Base-by-base conservation (phyloP, 2,113 vertebrate genomes). In the Apus apus region DNA sequence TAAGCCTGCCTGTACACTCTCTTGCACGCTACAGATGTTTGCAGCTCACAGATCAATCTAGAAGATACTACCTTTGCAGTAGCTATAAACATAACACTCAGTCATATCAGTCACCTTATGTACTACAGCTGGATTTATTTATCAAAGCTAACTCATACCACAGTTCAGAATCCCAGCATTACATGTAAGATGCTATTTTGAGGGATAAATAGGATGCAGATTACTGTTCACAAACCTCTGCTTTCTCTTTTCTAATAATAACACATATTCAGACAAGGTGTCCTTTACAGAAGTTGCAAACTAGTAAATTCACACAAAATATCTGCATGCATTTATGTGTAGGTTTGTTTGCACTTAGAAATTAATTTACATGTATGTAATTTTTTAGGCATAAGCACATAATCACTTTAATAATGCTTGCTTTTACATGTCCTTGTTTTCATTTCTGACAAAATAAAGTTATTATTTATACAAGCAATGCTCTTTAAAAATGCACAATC, bases 31-130 rank as follows among this genome's bases (percentile, higher is more conserved):
- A 12, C 8, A 67, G n/a, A 40, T 21, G 20, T 26, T 40, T 34
- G 16, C 21, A 50, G 6, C 50, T 34, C 15, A 6, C 32, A 23
- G 15, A 38, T 57, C 1, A 0, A 23, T 4, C 26, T 23, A 57
- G 23, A 73, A 38, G 16, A 46, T 15, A 11, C 4, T 4, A 23
- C 32, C 12, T 68, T 64, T 67, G 25, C 58, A 80, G 50, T 2
- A 86, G 34, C 34, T 53, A 23, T 51, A 30, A 76, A 58, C 6
- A 1, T 6, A 86, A 61, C 4, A 50, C 22, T 22, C 48, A 56
- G 32, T 56, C 54, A 18, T 56, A 50, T 13, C 73, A 54, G 43
- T 36, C 5, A 4, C 27, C n/a, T 70, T 30, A 30, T 2, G 25
- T 10, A 7, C 15, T 77, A 23, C 54, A 46, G 25, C 1, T 85